Conservation (phyloP, 2,888 invertebrate species). For the Urechis unicinctus region DNA sequence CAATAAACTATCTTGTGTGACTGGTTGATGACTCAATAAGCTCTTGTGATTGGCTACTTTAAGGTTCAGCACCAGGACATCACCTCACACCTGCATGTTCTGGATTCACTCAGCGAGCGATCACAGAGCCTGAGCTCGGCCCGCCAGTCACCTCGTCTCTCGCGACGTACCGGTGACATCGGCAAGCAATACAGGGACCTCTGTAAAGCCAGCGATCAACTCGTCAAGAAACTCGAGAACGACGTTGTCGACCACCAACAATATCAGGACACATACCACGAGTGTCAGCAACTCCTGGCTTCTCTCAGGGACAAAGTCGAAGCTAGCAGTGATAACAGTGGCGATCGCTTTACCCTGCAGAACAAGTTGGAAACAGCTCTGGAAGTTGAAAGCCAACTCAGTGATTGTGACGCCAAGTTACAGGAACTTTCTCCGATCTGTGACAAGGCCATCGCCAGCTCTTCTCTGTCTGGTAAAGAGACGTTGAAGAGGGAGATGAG, state of each 20-base stretch:
- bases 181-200: conserved; percentile 33
- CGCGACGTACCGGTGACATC: conserved; percentile 35
- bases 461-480: conserved; percentile 15
- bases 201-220: conserved; percentile 31
- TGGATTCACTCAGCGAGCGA: conserved; percentile 73
- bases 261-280: conserved; percentile 67
- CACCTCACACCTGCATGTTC: conserved; percentile 74
- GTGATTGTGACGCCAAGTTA: conserved; percentile 69
- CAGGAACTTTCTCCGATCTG: conserved; percentile 1
- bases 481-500: conserved; percentile 68
- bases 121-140: conserved; percentile 61
- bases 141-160: conserved; percentile 30
- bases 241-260: conserved; percentile 80
- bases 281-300: conserved; percentile 80
- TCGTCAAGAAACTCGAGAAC: conserved; percentile 75
- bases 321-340: conserved; percentile 73
- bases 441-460: conserved; percentile 8
- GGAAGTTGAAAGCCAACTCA: conserved; percentile 21
- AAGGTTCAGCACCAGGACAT: conserved; percentile 62
- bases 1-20: too few species aligned
- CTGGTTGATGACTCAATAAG: too few species aligned
- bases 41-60: background rate
- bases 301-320: conserved; percentile 81
- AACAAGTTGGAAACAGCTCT: conserved; percentile 70
- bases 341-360: conserved; percentile 77